Evolutionary conservation across 2,888 invertebrate genomes (phyloP), one percentile per base, ranked within the genome.

Genomic region (Stenotaenia linearis): DNA sequence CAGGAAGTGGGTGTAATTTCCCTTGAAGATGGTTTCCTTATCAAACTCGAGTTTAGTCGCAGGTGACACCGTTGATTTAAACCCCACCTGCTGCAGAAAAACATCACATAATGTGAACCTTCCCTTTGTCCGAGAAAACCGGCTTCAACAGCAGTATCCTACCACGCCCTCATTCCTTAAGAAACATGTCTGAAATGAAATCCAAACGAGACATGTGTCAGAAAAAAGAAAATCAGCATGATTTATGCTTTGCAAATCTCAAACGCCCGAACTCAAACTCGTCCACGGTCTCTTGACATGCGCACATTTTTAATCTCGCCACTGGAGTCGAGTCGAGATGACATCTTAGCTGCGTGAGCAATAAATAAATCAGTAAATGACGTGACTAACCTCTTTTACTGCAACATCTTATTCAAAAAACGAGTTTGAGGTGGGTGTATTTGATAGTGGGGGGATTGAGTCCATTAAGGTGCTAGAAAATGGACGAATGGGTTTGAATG

Each of bases 51-150:
- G 25, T 3, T 69, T 69, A 28, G 69, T 69, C 28, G 69, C 69
- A 69, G 69, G 69, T 69, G 69, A 69, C 69, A 69, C 28, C 25
- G 15, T 69, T 69, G 69, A 69, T 69, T 69, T 69, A 69, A 69
- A 69, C 69, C 28, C 69, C 69, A 69, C 69, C 69, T 69, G 69
- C 69, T 69, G 69, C n/a, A 25, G 69, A 69, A 69, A 69, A 69
- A 69, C 69, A 69, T 69, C 69, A 69, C 69, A 69, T 69, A 28
- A 69, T 25, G 69, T 25, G 69, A 69, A 69, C 69, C n/a, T 69
- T 69, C 69, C 50, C 69, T 69, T 69, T 69, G 69, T 69, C 69
- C 69, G 25, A 10, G 3, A 23, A n/a, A 69, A 69, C 69, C 69
- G 69, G 69, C 69, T 69, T 6, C 69, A 69, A 69, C 25, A 69